These are phyloP conservation scores for Astreopora myriophthalma DNA, from an alignment of 64 coral and sea anemone species.

Conservation along the genomic window DNA sequence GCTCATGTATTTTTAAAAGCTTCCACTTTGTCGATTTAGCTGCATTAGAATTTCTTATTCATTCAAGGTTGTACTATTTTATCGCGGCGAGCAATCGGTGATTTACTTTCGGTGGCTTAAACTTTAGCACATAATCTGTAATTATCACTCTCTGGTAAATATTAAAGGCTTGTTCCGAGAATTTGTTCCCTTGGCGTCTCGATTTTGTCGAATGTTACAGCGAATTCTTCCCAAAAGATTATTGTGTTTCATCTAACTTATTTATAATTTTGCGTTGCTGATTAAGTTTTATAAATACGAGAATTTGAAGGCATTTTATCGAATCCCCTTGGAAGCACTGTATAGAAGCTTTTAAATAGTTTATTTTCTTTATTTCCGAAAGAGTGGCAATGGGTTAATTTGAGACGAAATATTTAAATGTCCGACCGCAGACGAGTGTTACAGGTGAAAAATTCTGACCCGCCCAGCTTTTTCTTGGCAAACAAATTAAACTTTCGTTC, in stretches of 20 bases:
- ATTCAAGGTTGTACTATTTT: constrained; percentile 23
- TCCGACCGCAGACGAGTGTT: too few species aligned
- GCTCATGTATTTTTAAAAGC: constrained; percentile 60
- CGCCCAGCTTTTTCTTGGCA: constrained; percentile 25
- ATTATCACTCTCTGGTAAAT: background rate
- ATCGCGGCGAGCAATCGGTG: background rate
- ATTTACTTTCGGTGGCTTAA: constrained; percentile 16
- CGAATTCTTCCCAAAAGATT: background rate
- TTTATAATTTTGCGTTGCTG: constrained; percentile 12
- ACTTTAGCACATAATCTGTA: constrained; percentile 15
- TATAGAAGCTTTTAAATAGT: background rate
- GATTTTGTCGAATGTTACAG: background rate
- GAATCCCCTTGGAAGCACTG: background rate
- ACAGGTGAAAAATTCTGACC: constrained; percentile 22
- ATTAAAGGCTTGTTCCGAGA: background rate
- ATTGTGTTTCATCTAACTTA: constrained; percentile 19
- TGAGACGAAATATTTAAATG: background rate
- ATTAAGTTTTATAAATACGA: constrained; percentile 22
- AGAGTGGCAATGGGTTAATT: background rate
- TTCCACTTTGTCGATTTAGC: constrained; percentile 47
- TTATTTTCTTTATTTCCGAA: background rate
- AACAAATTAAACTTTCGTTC: background rate
- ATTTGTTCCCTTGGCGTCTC: background rate
- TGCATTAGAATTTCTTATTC: constrained; percentile 43
- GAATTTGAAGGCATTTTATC: constrained; percentile 33